Evolutionary conservation across 2,797 vertebrate species (phyloP).

Genomic region (Coluber constrictor): DNA sequence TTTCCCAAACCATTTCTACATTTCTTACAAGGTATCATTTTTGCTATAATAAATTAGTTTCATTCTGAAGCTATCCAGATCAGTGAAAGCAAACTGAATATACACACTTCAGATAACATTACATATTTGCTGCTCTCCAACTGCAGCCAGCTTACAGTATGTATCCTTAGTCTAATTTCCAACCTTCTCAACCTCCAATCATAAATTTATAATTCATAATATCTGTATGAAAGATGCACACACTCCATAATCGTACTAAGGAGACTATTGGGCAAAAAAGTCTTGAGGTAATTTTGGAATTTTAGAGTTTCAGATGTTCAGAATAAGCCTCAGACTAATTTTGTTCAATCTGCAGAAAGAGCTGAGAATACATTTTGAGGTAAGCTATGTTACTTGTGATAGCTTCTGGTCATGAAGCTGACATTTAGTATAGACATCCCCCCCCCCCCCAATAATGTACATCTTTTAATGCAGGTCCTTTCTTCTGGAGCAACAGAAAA

Average conservation of each 20-base stretch:
- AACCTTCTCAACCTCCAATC: conserved; percentile 7
- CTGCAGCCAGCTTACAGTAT: not conserved
- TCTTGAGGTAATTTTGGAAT: not conserved
- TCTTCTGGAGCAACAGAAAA: not conserved
- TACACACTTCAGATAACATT: not conserved
- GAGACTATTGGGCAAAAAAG: not conserved
- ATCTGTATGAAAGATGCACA: not conserved
- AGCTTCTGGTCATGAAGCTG: not conserved
- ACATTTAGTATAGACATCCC: not conserved
- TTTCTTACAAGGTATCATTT: conserved; percentile 33
- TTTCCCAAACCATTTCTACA: conserved; percentile 53
- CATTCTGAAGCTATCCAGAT: conserved; percentile 44
- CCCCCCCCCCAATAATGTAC: not conserved
- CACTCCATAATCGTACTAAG: not conserved
- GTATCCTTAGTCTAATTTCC: conserved; percentile 2
- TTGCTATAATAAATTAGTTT: conserved; percentile 49
- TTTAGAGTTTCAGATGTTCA: not conserved
- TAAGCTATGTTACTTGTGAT: not conserved
- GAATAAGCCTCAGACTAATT: not conserved
- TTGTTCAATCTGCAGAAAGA: not conserved
- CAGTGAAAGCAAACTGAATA: conserved; percentile 47
- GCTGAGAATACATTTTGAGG: not conserved
- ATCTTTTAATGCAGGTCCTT: not conserved
- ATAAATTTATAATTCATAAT: not conserved
- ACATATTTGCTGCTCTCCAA: too few relatives aligned